Evolutionary conservation across 2,797 vertebrate genomes (phyloP).

Genomic region (Pantherophis alleghaniensis): DNA sequence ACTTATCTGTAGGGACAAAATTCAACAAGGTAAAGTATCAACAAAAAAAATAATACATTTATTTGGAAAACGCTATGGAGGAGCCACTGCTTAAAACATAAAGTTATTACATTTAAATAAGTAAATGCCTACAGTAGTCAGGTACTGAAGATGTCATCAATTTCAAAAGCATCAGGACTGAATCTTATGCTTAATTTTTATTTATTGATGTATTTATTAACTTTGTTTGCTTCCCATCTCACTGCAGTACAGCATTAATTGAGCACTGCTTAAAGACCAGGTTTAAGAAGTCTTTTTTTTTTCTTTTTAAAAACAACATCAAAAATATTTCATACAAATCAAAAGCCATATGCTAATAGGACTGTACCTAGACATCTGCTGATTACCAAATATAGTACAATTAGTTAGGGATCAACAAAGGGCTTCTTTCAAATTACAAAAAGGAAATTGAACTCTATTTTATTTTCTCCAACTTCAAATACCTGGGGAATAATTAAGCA

Average conservation of each 20-base stretch:
- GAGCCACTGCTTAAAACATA: not conserved
- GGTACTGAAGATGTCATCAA: not conserved
- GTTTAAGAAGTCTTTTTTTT: not conserved
- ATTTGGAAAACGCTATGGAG: not conserved
- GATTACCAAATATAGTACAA: constrained; percentile 60
- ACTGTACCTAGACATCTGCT: constrained; percentile 55
- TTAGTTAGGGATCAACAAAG: constrained; percentile 67
- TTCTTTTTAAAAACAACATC: not conserved
- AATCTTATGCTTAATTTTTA: constrained; percentile 17
- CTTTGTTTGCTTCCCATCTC: not conserved
- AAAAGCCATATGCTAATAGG: constrained; percentile 36
- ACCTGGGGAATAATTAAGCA: constrained; percentile 64
- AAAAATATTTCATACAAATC: constrained; percentile 22
- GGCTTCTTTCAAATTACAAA: constrained; percentile 53
- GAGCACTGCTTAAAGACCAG: constrained; percentile 41
- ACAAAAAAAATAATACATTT: not conserved
- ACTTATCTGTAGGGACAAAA: not conserved
- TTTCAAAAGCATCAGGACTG: constrained; percentile 24
- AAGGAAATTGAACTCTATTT: constrained; percentile 52
- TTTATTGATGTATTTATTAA: not conserved
- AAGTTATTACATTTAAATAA: not conserved
- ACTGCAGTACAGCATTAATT: not conserved
- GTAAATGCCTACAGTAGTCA: not conserved
- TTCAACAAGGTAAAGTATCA: not conserved
- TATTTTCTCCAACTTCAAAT: constrained; percentile 49